phyloP scores from a whole-genome alignment of 2,113 vertebrate genomes.

The Xenopus borealis region DNA sequence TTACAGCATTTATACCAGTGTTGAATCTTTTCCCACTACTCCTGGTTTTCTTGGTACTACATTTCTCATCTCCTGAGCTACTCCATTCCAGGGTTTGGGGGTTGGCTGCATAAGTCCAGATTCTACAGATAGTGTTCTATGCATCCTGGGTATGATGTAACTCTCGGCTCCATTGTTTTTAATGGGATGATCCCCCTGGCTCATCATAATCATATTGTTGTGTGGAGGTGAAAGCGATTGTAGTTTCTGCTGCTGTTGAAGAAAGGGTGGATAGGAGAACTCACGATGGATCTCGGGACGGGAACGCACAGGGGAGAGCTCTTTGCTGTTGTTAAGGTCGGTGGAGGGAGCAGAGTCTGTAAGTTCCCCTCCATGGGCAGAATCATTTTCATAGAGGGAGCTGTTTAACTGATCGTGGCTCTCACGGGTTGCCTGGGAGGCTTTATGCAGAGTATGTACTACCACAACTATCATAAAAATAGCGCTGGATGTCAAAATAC shows the following conservation, averaged over 20 bases:
- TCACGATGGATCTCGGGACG: conserved; percentile 66
- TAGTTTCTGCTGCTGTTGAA: conserved; percentile 54
- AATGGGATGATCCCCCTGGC: conserved; percentile 53
- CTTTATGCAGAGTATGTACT: conserved; percentile 70
- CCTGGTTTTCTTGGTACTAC: conserved; percentile 65
- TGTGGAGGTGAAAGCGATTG: conserved; percentile 50
- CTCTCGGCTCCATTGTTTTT: conserved; percentile 54
- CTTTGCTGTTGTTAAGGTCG: conserved; percentile 59
- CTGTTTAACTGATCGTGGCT: conserved; percentile 52
- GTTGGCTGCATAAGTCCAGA: conserved; percentile 64
- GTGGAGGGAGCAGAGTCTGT: conserved; percentile 47
- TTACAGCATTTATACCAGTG: conserved; percentile 69
- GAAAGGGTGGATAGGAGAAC: conserved; percentile 61
- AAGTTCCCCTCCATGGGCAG: conserved; percentile 34
- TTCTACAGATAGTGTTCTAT: conserved; percentile 68
- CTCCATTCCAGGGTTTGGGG: conserved; percentile 72
- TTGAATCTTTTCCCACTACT: conserved; percentile 76
- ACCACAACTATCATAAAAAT: conserved; percentile 69
- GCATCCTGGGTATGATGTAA: conserved; percentile 48
- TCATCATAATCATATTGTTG: conserved; percentile 47
- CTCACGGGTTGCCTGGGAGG: conserved; percentile 48
- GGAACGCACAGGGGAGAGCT: conserved; percentile 47
- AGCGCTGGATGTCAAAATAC: conserved; percentile 75
- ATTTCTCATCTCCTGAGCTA: conserved; percentile 76
- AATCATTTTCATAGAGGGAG: conserved; percentile 71